phyloP scores from a whole-genome alignment of 2,113 vertebrate species.

The Proteles cristata region DNA sequence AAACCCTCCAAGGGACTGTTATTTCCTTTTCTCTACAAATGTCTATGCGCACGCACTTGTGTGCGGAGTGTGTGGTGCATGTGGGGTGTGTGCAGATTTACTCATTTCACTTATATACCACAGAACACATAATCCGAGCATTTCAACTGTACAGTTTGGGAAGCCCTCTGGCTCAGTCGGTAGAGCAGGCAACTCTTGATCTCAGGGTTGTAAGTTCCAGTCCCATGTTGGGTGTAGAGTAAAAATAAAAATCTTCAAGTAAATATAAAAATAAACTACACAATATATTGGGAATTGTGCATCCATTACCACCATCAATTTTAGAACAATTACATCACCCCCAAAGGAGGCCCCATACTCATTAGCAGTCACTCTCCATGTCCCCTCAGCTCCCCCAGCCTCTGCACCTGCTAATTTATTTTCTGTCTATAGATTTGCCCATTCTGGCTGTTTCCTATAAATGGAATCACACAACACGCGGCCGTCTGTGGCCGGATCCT shows the following conservation, averaged over 20 bases:
- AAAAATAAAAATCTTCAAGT: too few species aligned
- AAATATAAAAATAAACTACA: not conserved
- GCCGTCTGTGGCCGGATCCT: not conserved
- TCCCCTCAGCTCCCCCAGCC: not conserved
- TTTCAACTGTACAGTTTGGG: not conserved
- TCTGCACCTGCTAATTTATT: not conserved
- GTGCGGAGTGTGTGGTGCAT: not conserved
- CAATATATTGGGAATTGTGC: not conserved
- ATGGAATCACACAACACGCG: not conserved
- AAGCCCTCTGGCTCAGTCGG: too few species aligned
- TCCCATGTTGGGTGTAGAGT: too few species aligned
- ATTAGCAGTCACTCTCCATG: not conserved
- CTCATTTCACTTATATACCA: not conserved
- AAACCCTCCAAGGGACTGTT: not conserved
- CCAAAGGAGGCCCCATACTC: too few species aligned
- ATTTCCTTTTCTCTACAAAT: not conserved
- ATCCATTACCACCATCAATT: not conserved
- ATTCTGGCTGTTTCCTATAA: not conserved
- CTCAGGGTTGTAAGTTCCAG: too few species aligned
- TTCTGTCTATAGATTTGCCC: not conserved
- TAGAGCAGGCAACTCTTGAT: too few species aligned
- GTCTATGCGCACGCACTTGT: not conserved
- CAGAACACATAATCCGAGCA: not conserved
- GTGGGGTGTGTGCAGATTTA: not conserved
- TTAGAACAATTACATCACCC: not conserved